Evolutionary conservation across 1,140 invertebrate genomes (phyloP).

Genomic region (Drosophila pseudoobscura): DNA sequence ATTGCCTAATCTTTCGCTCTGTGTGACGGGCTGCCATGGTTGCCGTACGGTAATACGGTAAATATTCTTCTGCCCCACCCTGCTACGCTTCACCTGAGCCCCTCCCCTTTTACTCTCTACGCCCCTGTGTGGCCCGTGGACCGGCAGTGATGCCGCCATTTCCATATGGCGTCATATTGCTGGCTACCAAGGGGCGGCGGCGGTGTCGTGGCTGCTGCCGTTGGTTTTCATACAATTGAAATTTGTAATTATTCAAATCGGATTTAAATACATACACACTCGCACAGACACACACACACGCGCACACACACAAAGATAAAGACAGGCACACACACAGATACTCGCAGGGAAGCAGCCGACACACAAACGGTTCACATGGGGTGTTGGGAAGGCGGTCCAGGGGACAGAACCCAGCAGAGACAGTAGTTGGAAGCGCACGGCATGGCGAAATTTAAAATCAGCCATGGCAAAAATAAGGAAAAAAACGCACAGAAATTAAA

Average conservation of each 20-base stretch:
- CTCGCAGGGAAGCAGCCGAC: constrained; percentile 2
- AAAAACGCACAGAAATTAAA: constrained; percentile 36
- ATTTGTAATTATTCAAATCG: constrained; percentile 82
- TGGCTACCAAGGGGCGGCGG: constrained; percentile 43
- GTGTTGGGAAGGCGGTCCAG: constrained; percentile 4
- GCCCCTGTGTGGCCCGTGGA: constrained; percentile 14
- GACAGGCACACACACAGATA: constrained; percentile 4
- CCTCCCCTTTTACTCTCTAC: not conserved
- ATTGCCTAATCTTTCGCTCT: not conserved
- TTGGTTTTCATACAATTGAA: constrained; percentile 76
- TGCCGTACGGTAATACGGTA: constrained; percentile 62
- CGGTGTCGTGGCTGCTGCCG: constrained; percentile 31
- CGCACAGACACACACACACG: constrained; percentile 3
- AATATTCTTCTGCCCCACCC: constrained; percentile 47
- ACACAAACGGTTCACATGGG: constrained; percentile 40
- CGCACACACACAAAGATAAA: not conserved
- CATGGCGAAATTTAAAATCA: constrained; percentile 49
- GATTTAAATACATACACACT: constrained; percentile 72
- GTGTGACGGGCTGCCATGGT: constrained; percentile 35
- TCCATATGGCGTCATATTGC: constrained; percentile 78
- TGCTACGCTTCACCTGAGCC: not conserved
- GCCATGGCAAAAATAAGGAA: constrained; percentile 20
- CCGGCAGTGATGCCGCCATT: constrained; percentile 55
- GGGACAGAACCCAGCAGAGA: not conserved
- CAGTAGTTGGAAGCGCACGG: not conserved